These are phyloP conservation scores for Sycophila sp. DNA, from an alignment of 1,140 invertebrate species.

Conservation along the genomic window DNA sequence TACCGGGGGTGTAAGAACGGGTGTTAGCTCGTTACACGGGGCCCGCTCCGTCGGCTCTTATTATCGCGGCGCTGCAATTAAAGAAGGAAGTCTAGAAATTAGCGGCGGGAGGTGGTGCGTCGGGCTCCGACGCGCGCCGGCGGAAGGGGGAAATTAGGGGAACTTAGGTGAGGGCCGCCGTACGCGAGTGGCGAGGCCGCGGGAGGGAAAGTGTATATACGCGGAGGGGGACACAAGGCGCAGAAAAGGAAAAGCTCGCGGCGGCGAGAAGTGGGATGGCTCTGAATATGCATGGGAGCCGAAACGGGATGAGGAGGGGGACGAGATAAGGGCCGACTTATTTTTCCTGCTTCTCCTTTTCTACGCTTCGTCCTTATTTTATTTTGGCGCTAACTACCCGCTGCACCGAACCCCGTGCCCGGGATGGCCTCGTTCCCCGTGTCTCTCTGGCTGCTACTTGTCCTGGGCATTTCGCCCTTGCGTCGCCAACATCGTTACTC, in stretches of 20 bases:
- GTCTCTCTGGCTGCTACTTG: too few species aligned
- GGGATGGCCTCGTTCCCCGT: background rate
- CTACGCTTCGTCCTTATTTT: slow-evolving; percentile 58
- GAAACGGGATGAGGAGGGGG: slow-evolving; percentile 41
- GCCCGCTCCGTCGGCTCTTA: slow-evolving; percentile 47
- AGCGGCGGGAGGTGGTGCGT: slow-evolving; percentile 50
- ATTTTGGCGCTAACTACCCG: slow-evolving; percentile 61
- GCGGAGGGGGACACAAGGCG: too few species aligned
- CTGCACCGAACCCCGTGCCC: slow-evolving; percentile 37
- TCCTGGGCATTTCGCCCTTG: too few species aligned
- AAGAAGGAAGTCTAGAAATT: slow-evolving; percentile 64
- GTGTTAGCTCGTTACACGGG: slow-evolving; percentile 57
- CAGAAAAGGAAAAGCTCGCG: background rate
- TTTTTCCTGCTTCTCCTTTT: slow-evolving; percentile 62
- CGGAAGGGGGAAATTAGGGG: background rate
- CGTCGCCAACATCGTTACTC: too few species aligned
- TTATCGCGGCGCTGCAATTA: slow-evolving; percentile 62
- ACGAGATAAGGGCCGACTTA: slow-evolving; percentile 63
- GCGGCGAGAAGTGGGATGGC: background rate
- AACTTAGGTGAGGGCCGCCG: background rate
- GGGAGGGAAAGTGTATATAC: too few species aligned
- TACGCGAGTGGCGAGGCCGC: too few species aligned
- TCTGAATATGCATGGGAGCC: slow-evolving; percentile 15
- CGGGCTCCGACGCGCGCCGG: background rate
- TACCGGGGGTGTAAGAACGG: slow-evolving; percentile 52